A percentile compares a stretch with the other conserved stretches of the same genome.
These are phyloP conservation scores for Cololabis saira DNA, from an alignment of 2,113 vertebrate species.

Conservation along the genomic window DNA sequence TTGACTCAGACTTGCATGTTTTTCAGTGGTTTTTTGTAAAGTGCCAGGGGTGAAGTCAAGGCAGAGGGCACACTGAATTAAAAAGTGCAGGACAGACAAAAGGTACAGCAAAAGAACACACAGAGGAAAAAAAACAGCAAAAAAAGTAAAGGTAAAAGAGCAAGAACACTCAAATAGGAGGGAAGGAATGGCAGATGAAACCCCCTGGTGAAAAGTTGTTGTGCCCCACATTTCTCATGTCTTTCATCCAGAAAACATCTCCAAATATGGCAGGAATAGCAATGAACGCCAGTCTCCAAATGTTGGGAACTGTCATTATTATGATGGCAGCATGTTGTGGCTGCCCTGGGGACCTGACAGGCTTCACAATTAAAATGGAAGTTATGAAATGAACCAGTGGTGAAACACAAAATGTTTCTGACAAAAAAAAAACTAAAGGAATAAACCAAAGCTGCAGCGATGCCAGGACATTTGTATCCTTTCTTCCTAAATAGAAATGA, in stretches of 20 bases:
- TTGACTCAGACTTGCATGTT: constrained; percentile 64
- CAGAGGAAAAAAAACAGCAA: constrained; percentile 14
- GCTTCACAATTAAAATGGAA: constrained; percentile 16
- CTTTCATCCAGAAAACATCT: constrained; percentile 59
- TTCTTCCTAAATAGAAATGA: background rate
- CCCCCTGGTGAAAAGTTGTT: constrained; percentile 54
- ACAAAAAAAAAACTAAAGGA: constrained; percentile 1
- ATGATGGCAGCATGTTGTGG: constrained; percentile 10
- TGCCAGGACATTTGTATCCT: background rate
- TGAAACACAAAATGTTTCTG: constrained; percentile 3
- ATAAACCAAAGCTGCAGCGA: background rate
- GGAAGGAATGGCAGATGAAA: constrained; percentile 47
- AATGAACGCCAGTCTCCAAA: constrained; percentile 37
- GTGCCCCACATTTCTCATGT: constrained; percentile 48
- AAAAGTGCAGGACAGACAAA: constrained; percentile 61
- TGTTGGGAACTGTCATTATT: constrained; percentile 32
- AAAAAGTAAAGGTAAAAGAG: constrained; percentile 42
- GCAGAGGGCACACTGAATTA: constrained; percentile 44
- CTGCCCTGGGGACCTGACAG: background rate
- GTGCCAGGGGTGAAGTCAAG: constrained; percentile 61
- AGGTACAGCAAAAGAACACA: constrained; percentile 37
- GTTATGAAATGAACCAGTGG: constrained; percentile 2
- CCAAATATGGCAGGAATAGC: constrained; percentile 55
- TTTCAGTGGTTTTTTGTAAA: constrained; percentile 46
- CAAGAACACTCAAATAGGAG: constrained; percentile 42